A percentile compares a stretch with the other conserved stretches of the same genome.
phyloP scores from a whole-genome alignment of 1,140 invertebrate species.

The Eciton burchellii region DNA sequence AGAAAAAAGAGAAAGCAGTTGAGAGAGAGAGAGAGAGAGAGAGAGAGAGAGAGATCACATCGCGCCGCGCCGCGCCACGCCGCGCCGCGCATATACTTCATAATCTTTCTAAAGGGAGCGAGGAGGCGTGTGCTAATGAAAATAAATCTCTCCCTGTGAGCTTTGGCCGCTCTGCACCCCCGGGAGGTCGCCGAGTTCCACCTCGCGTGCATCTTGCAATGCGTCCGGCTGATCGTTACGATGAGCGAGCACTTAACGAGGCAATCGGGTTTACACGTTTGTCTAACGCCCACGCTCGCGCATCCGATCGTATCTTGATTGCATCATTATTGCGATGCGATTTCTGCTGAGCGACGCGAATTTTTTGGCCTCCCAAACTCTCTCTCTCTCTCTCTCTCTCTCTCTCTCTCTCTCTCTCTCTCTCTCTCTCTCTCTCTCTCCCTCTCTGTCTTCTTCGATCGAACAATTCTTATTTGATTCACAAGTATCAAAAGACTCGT shows the following conservation, averaged over 20 bases:
- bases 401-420: too few species aligned
- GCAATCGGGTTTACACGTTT: constrained; percentile 46
- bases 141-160: constrained; percentile 64
- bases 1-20: constrained; percentile 7
- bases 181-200: constrained; percentile 25
- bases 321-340: constrained; percentile 28
- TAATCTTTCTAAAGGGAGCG: constrained; percentile 50
- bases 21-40: background rate
- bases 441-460: too few species aligned
- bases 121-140: constrained; percentile 59
- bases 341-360: background rate
- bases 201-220: constrained; percentile 57
- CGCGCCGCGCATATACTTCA: too few species aligned
- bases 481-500: too few species aligned
- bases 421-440: background rate
- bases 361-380: background rate
- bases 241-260: constrained; percentile 51
- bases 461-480: too few species aligned
- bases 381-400: background rate
- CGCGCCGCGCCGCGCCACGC: too few species aligned
- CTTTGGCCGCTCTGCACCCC: constrained; percentile 6
- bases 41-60: background rate
- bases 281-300: constrained; percentile 3
- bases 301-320: constrained; percentile 32
- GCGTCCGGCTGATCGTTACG: constrained; percentile 44